phyloP scores from a whole-genome alignment of 2,888 invertebrate genomes.

The Willowsia nigromaculata region DNA sequence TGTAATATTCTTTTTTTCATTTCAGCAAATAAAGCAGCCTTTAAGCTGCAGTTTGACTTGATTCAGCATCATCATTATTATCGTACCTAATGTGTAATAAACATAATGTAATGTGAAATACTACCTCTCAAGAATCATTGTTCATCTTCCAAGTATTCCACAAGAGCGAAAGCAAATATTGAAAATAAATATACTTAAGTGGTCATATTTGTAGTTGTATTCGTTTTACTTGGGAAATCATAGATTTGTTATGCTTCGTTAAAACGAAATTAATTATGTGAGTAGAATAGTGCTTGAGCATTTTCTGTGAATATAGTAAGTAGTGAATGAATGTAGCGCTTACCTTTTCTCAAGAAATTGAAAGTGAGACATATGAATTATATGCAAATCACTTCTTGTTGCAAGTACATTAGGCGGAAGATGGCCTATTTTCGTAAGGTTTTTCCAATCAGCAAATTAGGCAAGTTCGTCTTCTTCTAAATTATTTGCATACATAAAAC shows the following conservation, averaged over 20 bases:
- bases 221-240: neutral
- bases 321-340: neutral
- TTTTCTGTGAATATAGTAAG: no score
- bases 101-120: neutral
- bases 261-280: no score
- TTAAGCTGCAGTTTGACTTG: constrained; percentile 23
- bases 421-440: constrained; percentile 14
- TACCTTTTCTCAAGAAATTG: neutral
- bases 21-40: neutral
- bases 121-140: constrained; percentile 50
- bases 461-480: neutral
- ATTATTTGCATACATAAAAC: no score
- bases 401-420: neutral
- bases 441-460: constrained; percentile 4
- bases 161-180: constrained; percentile 58
- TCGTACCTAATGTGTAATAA: neutral
- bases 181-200: constrained; percentile 52
- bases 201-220: constrained; percentile 31
- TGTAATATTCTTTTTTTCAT: constrained; percentile 6
- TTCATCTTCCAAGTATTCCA: constrained; percentile 61
- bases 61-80: neutral
- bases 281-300: neutral
- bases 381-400: neutral
- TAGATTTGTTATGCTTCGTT: no score
- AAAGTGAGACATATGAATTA: constrained; percentile 5